Base-by-base conservation (phyloP, 1,140 invertebrate genomes). In the Ruditapes philippinarum region DNA sequence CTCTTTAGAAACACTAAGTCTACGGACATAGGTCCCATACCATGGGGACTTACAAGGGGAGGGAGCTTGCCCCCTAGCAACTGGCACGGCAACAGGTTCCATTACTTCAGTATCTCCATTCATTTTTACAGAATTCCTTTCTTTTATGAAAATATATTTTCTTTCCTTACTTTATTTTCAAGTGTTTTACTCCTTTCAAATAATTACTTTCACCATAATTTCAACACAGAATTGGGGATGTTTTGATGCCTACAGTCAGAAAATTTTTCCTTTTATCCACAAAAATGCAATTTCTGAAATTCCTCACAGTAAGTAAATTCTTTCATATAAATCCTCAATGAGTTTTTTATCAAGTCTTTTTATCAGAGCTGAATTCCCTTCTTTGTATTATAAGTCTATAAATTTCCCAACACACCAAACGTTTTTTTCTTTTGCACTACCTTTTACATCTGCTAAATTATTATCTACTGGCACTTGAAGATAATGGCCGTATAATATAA, bases 11-110 rank as follows among this genome's bases (percentile, higher is more conserved):
- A 89, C 49, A 74, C 78, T 82, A 3, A 89, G 79, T 76, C 78
- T 68, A 25, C 87, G 65, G 25, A 89, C 87, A 57, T 89, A 89
- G 31, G 78, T 74, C 33, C 87, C 87, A 73, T 89, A 89, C 87
- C 87, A 89, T 0, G 78, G 79, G 9, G 87, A 82, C 38, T 88
- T 88, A n/a, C 62, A 45, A 22, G 82, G 82, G 1, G 82, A 81
- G 25, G 33, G 33, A 31, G 11, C 51, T 14, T 28, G n/a, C 3
- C 38, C 79, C 79, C 57, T 57, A 36, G 78, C 36, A 4, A 57
- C 36, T 36, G 79, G 79, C 12, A 81, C 54, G 22, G 79, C 25
- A 19, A 60, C 79, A 28, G 54, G 45, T 57, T 79, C 76, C 76
- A 79, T 79, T 0, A 33, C 76, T n/a, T 33, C 45, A 28, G 76